Evolutionary conservation across 2,888 invertebrate genomes (phyloP).

Genomic region (Chouioia cunea): DNA sequence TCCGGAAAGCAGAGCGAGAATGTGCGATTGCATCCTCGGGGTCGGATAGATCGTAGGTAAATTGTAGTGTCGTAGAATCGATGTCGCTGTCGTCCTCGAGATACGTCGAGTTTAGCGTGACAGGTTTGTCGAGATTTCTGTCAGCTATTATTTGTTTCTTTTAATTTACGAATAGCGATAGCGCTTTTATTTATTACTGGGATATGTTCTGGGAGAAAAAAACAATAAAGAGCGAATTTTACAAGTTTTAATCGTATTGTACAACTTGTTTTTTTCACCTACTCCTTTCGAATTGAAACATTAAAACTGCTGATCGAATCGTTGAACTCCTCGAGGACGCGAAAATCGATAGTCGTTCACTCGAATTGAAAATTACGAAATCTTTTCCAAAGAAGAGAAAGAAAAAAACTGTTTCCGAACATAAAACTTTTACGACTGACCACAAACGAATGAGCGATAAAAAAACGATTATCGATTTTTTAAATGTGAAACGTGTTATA

Average conservation of each 20-base stretch:
- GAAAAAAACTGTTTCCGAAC: too few species aligned
- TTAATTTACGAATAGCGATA: background rate
- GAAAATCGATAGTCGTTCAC: conserved; percentile 19
- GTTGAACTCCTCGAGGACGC: conserved; percentile 17
- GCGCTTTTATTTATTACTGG: background rate
- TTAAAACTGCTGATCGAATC: background rate
- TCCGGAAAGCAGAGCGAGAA: conserved; percentile 27
- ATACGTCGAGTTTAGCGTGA: conserved; percentile 26
- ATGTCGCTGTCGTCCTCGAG: conserved; percentile 48
- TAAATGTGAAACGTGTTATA: background rate
- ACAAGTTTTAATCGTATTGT: background rate
- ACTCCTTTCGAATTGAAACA: too few species aligned
- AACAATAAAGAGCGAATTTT: background rate
- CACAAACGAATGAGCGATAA: background rate
- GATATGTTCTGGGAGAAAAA: background rate
- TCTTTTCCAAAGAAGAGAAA: too few species aligned
- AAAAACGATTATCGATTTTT: conserved; percentile 36
- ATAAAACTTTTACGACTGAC: too few species aligned
- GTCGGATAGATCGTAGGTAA: conserved; percentile 51
- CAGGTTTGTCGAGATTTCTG: conserved; percentile 5
- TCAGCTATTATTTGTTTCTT: background rate
- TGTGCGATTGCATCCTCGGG: conserved; percentile 50
- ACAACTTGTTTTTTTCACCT: conserved; percentile 1
- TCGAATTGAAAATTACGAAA: conserved; percentile 7
- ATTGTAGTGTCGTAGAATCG: conserved; percentile 51